Percentiles rank a stretch among this genome's conserved stretches.
Conservation (phyloP, 2,113 vertebrate genomes). For the Mus pahari region DNA sequence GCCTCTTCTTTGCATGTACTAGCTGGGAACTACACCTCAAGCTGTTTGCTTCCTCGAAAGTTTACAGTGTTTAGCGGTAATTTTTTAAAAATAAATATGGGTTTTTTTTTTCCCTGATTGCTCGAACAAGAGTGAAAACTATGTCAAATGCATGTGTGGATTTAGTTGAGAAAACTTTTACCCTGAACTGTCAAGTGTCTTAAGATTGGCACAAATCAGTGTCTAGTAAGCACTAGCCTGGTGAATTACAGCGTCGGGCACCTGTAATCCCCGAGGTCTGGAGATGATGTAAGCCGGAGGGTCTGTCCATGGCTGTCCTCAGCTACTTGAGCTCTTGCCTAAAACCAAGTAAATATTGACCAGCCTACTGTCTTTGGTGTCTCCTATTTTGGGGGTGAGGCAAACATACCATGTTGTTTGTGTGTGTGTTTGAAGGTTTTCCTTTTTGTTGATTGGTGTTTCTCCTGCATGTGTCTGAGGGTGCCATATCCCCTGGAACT, state of each 20-base stretch:
- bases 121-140: background rate
- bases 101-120: background rate
- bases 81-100: background rate
- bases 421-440: background rate
- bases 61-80: background rate
- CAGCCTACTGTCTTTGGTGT: background rate
- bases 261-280: no score
- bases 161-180: slow-evolving; percentile 24
- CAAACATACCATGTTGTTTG: background rate
- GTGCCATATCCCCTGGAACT: background rate
- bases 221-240: background rate
- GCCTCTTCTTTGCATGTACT: background rate
- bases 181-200: background rate
- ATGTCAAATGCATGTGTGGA: background rate
- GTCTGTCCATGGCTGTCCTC: background rate
- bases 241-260: background rate
- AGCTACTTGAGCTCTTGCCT: background rate
- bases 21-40: no score
- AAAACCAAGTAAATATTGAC: background rate
- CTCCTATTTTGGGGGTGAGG: background rate
- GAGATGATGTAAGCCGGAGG: background rate
- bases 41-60: background rate
- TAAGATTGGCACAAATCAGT: background rate
- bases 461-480: background rate
- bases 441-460: background rate